Conservation (phyloP, 2,888 invertebrate genomes). For the Nomada hirtipes region DNA sequence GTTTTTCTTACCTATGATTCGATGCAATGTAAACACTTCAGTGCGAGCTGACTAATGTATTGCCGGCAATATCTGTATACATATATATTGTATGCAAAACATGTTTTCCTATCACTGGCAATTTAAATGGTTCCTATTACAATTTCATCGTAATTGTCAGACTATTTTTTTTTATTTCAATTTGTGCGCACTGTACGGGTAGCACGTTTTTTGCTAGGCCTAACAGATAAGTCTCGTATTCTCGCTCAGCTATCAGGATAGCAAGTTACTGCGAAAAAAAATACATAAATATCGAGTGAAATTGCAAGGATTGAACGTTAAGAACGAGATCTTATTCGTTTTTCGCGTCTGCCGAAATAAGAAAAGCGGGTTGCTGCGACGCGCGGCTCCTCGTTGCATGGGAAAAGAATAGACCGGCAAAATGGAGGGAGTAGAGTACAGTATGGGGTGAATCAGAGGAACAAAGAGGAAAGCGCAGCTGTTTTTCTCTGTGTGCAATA, state of each 20-base stretch:
- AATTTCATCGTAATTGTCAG: not conserved
- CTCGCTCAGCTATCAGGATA: not conserved
- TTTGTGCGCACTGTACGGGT: not conserved
- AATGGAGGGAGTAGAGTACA: not conserved
- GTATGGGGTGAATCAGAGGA: slow-evolving; percentile 38
- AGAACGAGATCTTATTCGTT: not conserved
- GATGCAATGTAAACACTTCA: not conserved
- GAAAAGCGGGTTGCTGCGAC: not conserved
- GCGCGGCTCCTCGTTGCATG: not conserved
- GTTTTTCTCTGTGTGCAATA: slow-evolving; percentile 30
- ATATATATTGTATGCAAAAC: not conserved
- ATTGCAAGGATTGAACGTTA: not conserved
- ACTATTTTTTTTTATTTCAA: not conserved
- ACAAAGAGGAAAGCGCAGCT: slow-evolving; percentile 57
- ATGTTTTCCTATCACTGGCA: not conserved
- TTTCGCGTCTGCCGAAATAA: slow-evolving; percentile 1
- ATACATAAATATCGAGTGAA: not conserved
- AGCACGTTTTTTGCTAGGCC: not conserved
- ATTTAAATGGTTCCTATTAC: not conserved
- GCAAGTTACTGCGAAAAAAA: not conserved
- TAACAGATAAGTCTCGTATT: not conserved
- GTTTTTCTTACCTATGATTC: not conserved
- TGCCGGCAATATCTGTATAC: not conserved
- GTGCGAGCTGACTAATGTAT: not conserved
- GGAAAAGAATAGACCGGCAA: slow-evolving; percentile 13